Base-by-base conservation (phyloP, 2,888 invertebrate species). In the Cremastinae sp. region DNA sequence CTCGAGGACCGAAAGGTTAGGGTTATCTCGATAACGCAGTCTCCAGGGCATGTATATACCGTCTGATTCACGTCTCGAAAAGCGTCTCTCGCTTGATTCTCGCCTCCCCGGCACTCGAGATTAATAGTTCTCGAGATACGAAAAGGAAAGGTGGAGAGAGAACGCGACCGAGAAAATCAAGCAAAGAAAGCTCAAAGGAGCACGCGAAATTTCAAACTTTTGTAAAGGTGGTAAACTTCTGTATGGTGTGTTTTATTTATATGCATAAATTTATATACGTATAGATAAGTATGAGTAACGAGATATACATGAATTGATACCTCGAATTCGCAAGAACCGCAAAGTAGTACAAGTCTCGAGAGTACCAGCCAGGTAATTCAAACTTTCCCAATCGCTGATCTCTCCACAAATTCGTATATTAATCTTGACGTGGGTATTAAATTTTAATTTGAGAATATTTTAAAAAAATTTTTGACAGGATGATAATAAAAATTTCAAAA, bases 121-220 rank as follows among this genome's bases (percentile, higher is more conserved):
- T 51, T 28, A 28, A 28, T 51, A 66, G 61, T 58, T 71, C 68
- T 65, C 35, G 59, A 43, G 53, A 80, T 71, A 28, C 73, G 82
- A 84, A 84, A 83, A 81, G 84, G 84, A 84, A 83, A 81, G 84
- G 81, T 75, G 45, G 53, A 56, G 69, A 58, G 56, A 59, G 68
- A 41, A 61, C 37, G 12, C 64, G 72, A 59, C 59, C 41, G 78
- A 66, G 75, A 74, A 70, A 59, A 59, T 39, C 53, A 61, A 43
- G 14, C n/a, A 43, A 43, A 43, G 14, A 43, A 43, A 43, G n/a
- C 1, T 14, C 14, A 4, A n/a, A 8, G n/a, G n/a, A 55, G 49
- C 39, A 75, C 70, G 74, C 61, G 78, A 79, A 78, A 82, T 78
- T 83, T 78, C 72, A 82, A 79, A 81, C 75, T 61, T 5, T 43